A percentile compares a stretch with the other conserved stretches of the same genome.
Evolutionary conservation across 2,888 invertebrate species (phyloP).

Genomic region (Rhagonycha fulva): DNA sequence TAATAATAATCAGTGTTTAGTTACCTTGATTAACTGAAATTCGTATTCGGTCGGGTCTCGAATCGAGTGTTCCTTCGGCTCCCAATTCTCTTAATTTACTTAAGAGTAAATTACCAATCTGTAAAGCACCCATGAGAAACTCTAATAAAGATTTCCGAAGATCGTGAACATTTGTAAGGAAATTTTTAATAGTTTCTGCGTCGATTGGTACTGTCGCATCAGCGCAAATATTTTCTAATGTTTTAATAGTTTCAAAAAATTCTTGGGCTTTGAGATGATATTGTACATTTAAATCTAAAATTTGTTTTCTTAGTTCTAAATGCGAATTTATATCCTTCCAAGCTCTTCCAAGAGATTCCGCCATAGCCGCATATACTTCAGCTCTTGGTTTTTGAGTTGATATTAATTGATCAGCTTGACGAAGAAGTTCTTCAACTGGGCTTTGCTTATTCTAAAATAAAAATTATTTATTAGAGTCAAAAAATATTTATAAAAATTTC

Average conservation of each 20-base stretch:
- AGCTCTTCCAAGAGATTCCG: constrained; percentile 72
- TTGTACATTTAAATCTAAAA: constrained; percentile 76
- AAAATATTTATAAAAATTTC: neutral
- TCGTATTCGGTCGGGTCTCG: constrained; percentile 65
- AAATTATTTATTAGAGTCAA: neutral
- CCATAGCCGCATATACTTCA: constrained; percentile 88
- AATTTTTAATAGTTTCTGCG: constrained; percentile 71
- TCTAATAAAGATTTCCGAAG: constrained; percentile 74
- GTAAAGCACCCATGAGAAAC: constrained; percentile 77
- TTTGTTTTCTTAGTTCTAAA: constrained; percentile 74
- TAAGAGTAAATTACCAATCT: constrained; percentile 77
- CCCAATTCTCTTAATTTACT: constrained; percentile 75
- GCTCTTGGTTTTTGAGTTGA: constrained; percentile 75
- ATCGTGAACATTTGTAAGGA: constrained; percentile 73
- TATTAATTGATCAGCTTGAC: constrained; percentile 84
- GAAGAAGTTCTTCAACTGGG: constrained; percentile 84
- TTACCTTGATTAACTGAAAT: constrained; percentile 56
- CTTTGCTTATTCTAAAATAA: constrained; percentile 78
- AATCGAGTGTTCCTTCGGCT: constrained; percentile 75
- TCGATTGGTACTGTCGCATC: constrained; percentile 71
- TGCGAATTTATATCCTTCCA: constrained; percentile 85
- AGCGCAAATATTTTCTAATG: constrained; percentile 70
- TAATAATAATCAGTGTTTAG: constrained; percentile 3
- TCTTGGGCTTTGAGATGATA: constrained; percentile 75
- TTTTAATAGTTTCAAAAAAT: constrained; percentile 70